Evolutionary conservation across 2,888 invertebrate species (phyloP).

Genomic region (Aradus depressus): DNA sequence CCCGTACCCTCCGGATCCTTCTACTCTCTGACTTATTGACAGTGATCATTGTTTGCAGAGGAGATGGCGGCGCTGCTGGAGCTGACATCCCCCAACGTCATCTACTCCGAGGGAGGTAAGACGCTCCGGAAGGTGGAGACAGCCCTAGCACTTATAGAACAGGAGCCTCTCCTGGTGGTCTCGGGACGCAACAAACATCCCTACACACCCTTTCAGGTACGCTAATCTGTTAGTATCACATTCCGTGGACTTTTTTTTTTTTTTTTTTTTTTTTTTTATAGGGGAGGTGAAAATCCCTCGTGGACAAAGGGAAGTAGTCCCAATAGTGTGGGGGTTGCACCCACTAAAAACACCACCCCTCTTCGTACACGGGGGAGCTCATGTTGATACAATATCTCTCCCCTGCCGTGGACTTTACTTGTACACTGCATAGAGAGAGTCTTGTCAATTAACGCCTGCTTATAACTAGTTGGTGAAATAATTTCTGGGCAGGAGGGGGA

Average conservation of each 20-base stretch:
- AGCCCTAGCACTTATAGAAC: constrained; percentile 18
- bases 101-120: constrained; percentile 27
- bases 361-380: neutral
- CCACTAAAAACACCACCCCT: too few species aligned
- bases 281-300: too few species aligned
- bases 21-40: too few species aligned
- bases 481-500: too few species aligned
- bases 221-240: neutral
- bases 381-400: neutral
- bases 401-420: neutral
- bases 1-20: too few species aligned
- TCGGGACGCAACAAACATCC: constrained; percentile 24
- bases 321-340: too few species aligned
- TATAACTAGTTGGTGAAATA: too few species aligned
- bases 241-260: neutral
- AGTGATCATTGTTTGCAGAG: constrained; percentile 22
- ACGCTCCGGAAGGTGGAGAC: constrained; percentile 25
- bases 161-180: constrained; percentile 22
- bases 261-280: neutral
- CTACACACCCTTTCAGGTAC: constrained; percentile 22
- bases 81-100: constrained; percentile 17
- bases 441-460: too few species aligned
- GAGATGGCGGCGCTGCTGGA: constrained; percentile 24
- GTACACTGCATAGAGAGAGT: too few species aligned
- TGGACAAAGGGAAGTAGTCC: too few species aligned